Evolutionary conservation across 2,888 invertebrate species (phyloP).

Genomic region (Trachelus stipa): DNA sequence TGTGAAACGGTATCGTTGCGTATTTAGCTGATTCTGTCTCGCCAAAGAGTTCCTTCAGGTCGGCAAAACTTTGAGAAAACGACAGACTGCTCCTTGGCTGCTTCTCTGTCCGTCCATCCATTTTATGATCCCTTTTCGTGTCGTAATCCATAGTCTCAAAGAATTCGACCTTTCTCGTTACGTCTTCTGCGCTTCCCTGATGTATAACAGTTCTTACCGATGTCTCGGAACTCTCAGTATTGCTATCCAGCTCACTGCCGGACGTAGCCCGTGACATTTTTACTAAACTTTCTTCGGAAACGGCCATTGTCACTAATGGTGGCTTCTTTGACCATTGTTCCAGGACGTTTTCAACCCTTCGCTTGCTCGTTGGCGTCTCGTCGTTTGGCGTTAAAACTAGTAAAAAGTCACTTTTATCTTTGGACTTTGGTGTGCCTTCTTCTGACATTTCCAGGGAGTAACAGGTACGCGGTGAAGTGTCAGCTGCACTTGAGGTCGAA

Average conservation of each 20-base stretch:
- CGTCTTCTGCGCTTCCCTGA: constrained; percentile 72
- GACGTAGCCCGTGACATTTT: constrained; percentile 66
- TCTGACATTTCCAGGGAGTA: constrained; percentile 67
- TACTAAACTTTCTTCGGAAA: constrained; percentile 39
- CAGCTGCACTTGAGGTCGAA: constrained; percentile 23
- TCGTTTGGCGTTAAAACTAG: constrained; percentile 65
- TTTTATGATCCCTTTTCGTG: constrained; percentile 53
- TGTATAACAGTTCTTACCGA: constrained; percentile 78
- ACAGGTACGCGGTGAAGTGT: constrained; percentile 67
- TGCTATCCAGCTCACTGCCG: constrained; percentile 78
- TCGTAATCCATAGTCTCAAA: constrained; percentile 78
- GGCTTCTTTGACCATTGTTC: constrained; percentile 67
- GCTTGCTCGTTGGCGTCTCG: constrained; percentile 48
- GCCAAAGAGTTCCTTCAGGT: constrained; percentile 85
- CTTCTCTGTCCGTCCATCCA: constrained; percentile 30
- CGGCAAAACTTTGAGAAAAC: constrained; percentile 78
- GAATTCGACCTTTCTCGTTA: constrained; percentile 82
- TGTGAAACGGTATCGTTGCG: constrained; percentile 67
- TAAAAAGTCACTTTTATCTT: constrained; percentile 65
- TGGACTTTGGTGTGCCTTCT: constrained; percentile 45
- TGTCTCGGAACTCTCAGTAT: constrained; percentile 74
- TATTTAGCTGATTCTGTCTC: constrained; percentile 75
- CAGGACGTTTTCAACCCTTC: constrained; percentile 61
- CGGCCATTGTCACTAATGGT: constrained; percentile 48
- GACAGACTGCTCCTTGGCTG: constrained; percentile 58